Conservation (phyloP, 2,888 invertebrate genomes). For the Hoplodrina ambigua region DNA sequence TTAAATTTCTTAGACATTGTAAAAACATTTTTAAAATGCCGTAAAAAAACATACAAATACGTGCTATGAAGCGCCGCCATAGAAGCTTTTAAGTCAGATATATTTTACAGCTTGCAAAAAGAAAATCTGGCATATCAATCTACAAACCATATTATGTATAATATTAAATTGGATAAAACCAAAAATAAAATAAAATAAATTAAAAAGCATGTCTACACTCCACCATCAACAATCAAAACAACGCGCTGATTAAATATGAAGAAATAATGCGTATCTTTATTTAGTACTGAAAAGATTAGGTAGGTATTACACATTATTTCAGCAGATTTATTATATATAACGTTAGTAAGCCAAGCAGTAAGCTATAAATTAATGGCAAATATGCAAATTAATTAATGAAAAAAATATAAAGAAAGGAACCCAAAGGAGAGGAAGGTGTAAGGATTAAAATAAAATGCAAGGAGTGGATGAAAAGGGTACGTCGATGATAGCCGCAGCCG, state of each 20-base stretch:
- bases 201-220: slow-evolving; percentile 64
- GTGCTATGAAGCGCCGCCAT: slow-evolving; percentile 74
- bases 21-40: too few species aligned
- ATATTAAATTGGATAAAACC: slow-evolving; percentile 56
- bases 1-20: slow-evolving; percentile 20
- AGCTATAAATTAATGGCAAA: slow-evolving; percentile 69
- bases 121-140: slow-evolving; percentile 61
- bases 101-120: slow-evolving; percentile 51
- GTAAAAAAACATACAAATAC: slow-evolving; percentile 23
- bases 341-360: slow-evolving; percentile 78
- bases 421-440: slow-evolving; percentile 73
- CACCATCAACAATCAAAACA: slow-evolving; percentile 61
- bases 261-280: slow-evolving; percentile 60
- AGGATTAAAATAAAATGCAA: slow-evolving; percentile 76
- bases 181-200: slow-evolving; percentile 56
- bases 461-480: slow-evolving; percentile 81
- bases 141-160: slow-evolving; percentile 62
- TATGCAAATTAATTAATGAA: slow-evolving; percentile 82
- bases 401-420: slow-evolving; percentile 81
- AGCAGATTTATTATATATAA: slow-evolving; percentile 60
- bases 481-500: slow-evolving; percentile 90
- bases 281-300: slow-evolving; percentile 8
- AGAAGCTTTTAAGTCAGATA: slow-evolving; percentile 77
- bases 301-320: slow-evolving; percentile 69
- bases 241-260: slow-evolving; percentile 60